These are phyloP conservation scores for Drosophila auraria DNA, from an alignment of 1,140 invertebrate species.

Conservation along the genomic window DNA sequence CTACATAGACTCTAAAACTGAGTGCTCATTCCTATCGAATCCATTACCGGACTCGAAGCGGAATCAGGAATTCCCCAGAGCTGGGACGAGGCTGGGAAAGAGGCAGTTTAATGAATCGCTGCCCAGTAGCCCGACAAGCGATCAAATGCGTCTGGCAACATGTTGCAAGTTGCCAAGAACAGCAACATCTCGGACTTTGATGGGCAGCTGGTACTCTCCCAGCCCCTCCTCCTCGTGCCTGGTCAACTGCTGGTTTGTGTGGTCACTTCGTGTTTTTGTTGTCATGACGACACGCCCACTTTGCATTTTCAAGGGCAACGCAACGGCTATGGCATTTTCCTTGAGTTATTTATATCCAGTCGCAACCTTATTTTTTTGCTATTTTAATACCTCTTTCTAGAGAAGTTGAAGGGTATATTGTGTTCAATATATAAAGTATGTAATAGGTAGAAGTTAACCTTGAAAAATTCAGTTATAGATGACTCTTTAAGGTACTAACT, in stretches of 20 bases:
- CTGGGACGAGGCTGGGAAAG: slow-evolving; percentile 1
- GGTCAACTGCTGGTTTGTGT: slow-evolving; percentile 29
- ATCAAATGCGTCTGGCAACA: slow-evolving; percentile 68
- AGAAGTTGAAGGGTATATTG: neutral
- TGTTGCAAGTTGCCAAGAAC: slow-evolving; percentile 28
- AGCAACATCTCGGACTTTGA: slow-evolving; percentile 39
- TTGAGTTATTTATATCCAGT: slow-evolving; percentile 44
- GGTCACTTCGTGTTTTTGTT: slow-evolving; percentile 39
- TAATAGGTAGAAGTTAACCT: too few relatives aligned
- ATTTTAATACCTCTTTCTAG: slow-evolving; percentile 15
- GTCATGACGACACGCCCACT: slow-evolving; percentile 73
- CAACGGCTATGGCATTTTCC: slow-evolving; percentile 11
- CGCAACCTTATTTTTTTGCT: slow-evolving; percentile 20
- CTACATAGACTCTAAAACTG: neutral
- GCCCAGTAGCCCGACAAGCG: slow-evolving; percentile 27
- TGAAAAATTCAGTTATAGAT: too few relatives aligned
- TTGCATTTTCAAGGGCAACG: slow-evolving; percentile 66
- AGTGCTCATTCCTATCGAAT: neutral
- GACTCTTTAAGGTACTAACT: too few relatives aligned
- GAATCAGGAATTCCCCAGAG: slow-evolving; percentile 2
- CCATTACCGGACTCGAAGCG: slow-evolving; percentile 1
- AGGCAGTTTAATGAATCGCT: slow-evolving; percentile 17
- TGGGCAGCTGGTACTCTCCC: slow-evolving; percentile 10
- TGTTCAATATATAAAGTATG: too few relatives aligned
- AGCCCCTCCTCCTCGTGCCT: neutral